Base-by-base conservation (phyloP, 1,140 invertebrate species). In the Pseudomyrmex gracilis region DNA sequence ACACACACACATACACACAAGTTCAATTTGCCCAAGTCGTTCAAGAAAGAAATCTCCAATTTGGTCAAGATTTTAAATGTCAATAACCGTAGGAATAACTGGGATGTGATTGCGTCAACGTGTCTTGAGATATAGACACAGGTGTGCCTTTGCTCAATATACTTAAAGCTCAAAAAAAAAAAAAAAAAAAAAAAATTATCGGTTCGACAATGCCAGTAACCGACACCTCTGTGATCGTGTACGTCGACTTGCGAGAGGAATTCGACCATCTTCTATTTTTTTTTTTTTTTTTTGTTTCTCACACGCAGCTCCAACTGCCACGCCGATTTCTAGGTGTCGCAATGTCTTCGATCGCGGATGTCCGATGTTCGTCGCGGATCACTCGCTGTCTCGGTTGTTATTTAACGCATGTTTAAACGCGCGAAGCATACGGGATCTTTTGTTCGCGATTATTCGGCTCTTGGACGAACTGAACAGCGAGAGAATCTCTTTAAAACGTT, bases 361-460 rank as follows among this genome's bases (percentile, higher is more conserved):
- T 24, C 73, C 15, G 20, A 74, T 63, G 58, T 22, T 57, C 20
- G 20, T 57, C 15, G 74, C 53, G 51, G 47, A 67, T 68, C 66
- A 43, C n/a, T 70, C 64, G 76, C 12, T 13, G 64, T 57, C 53
- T 78, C 43, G 64, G 51, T 78, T 78, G 76, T 78, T 78, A 78
- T 78, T 68, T 78, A 78, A 78, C 64, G 60, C 60, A 49, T 66
- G 58, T 63, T 34, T 34, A 17, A 76, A 73, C 17, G 64, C 51
- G 76, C 49, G 64, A 78, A 78, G 24, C 63, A 24, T 17, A 34
- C 63, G 34, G 13, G 15, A 7, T 22, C 47, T 47, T 3, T 34
- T 34, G 20, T 68, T 70, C 22, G 12, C 20, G 17, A 57, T 43
- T 4, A 13, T 77, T 70, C 43, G 53, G 45, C 3, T 47, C 12